A percentile compares a stretch with the other conserved stretches of the same genome.
phyloP scores from a whole-genome alignment of 2,888 invertebrate species.

The Phyllotreta striolata region DNA sequence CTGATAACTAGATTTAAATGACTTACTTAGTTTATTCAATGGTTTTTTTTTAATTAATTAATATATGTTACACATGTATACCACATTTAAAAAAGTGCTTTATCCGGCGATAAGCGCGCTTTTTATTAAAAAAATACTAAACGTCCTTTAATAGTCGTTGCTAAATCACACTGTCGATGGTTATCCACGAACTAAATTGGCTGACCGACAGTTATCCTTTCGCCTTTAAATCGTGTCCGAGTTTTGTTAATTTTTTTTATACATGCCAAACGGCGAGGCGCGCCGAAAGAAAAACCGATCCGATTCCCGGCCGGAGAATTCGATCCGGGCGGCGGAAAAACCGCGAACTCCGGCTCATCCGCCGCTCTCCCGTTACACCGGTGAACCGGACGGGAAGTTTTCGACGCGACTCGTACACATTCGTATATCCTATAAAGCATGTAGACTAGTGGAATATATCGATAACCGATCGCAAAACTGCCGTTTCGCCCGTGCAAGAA shows the following conservation, averaged over 20 bases:
- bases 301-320: too few species aligned
- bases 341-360: too few species aligned
- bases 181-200: slow-evolving; percentile 28
- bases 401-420: too few species aligned
- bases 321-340: too few species aligned
- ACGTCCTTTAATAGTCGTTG: slow-evolving; percentile 52
- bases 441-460: slow-evolving; percentile 8
- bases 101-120: slow-evolving; percentile 46
- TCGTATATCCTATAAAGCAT: not conserved
- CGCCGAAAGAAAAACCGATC: too few species aligned
- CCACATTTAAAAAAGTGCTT: slow-evolving; percentile 57
- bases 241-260: too few species aligned
- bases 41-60: slow-evolving; percentile 16
- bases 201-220: slow-evolving; percentile 10
- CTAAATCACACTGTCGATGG: slow-evolving; percentile 39
- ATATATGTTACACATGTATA: slow-evolving; percentile 50
- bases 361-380: too few species aligned
- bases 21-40: slow-evolving; percentile 23
- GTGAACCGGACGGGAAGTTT: too few species aligned
- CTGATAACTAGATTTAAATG: slow-evolving; percentile 19
- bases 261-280: too few species aligned
- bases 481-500: not conserved
- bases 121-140: slow-evolving; percentile 52
- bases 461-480: slow-evolving; percentile 7
- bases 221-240: slow-evolving; percentile 3